Base-by-base conservation (phyloP, 2,113 vertebrate genomes). In the Craseonycteris thonglongyai region DNA sequence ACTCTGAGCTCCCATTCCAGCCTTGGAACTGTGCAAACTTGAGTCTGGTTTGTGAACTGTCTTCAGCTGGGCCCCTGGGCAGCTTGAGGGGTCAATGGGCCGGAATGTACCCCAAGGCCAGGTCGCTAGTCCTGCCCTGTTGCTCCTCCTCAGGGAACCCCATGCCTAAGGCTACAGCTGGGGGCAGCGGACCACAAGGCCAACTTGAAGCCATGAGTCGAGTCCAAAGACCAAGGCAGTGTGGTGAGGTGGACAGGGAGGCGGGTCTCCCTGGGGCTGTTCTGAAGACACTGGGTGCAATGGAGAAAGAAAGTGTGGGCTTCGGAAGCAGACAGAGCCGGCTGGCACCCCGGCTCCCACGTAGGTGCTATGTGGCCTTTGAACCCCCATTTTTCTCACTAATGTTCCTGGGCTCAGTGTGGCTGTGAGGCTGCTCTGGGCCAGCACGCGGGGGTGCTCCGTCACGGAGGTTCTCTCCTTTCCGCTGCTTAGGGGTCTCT, bases 251-350 rank as follows among this genome's bases (percentile, higher is more conserved):
- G 21, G 33, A 22, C 24, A 3, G 6, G 54, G 22, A 76, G 63
- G 28, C 0, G 12, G 90, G 49, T 24, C 22, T 2, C 33, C 56
- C 54, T 12, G 51, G 56, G 78, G 86, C 49, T 33, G 45, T 94
- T 82, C 61, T 0, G 0, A 72, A 66, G 68, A 28, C 14, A 47
- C 13, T 0, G 0, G 18, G 18, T 3, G 13, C 30, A 4, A 6
- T 15, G 84, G 54, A 54, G 78, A 86, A 49, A 69, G 28, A 4
- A 21, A 42, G n/a, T 1, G 0, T 79, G 87, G 82, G 83, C 30
- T 61, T 54, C 0, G 1, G 86, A 63, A 51, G 71, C 28, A 76
- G 65, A 72, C 30, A 1, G 59, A 21, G 35, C 38, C 0, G 61
- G 38, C 68, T 45, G 75, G 66, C 11, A 0, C 35, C 38, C 30